These are phyloP conservation scores for Furnarius figulus DNA, from an alignment of 2,113 vertebrate species.

Conservation along the genomic window DNA sequence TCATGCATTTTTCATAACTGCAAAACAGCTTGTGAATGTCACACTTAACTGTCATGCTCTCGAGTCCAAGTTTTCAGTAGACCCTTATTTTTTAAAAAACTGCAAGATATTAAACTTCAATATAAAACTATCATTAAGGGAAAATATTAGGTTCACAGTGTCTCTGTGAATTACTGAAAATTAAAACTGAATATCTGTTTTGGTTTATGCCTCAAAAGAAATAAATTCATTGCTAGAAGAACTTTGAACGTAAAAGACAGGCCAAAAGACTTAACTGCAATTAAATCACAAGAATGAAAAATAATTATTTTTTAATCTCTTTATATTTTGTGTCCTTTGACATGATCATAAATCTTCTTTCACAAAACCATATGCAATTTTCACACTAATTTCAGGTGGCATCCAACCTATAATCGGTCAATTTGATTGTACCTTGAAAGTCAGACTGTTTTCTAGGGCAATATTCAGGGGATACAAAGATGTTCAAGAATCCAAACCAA, in stretches of 20 bases:
- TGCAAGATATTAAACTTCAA: slow-evolving; percentile 50
- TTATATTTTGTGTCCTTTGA: neutral
- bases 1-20: slow-evolving; percentile 76
- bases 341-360: neutral
- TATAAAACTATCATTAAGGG: slow-evolving; percentile 49
- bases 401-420: neutral
- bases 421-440: neutral
- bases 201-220: slow-evolving; percentile 17
- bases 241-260: neutral
- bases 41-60: slow-evolving; percentile 64
- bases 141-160: slow-evolving; percentile 62
- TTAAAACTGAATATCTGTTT: slow-evolving; percentile 27
- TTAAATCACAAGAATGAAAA: neutral
- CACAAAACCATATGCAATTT: neutral
- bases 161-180: slow-evolving; percentile 56
- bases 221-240: slow-evolving; percentile 11
- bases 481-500: neutral
- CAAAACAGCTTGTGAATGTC: slow-evolving; percentile 78
- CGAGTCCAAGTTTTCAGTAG: slow-evolving; percentile 55
- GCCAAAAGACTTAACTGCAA: neutral
- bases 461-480: neutral
- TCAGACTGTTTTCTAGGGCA: neutral
- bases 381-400: neutral
- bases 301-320: neutral
- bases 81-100: neutral